Evolutionary conservation across 2,797 vertebrate genomes (phyloP).

Genomic region (Coendou prehensilis): DNA sequence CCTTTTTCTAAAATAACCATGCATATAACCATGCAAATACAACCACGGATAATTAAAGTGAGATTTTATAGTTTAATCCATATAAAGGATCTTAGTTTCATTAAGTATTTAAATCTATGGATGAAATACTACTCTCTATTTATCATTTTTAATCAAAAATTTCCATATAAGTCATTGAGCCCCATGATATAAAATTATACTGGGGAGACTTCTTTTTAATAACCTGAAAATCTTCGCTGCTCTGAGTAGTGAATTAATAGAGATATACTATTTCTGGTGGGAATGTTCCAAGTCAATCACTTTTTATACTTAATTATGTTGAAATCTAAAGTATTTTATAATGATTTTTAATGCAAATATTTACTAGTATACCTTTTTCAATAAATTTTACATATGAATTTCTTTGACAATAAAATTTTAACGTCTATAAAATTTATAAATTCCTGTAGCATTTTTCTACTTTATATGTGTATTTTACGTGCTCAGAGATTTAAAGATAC

Average conservation of each 20-base stretch:
- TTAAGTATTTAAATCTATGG: not conserved
- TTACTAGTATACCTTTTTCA: not conserved
- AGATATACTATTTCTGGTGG: not conserved
- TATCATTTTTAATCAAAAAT: not conserved
- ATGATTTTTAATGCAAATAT: not conserved
- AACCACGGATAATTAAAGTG: not conserved
- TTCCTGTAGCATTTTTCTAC: not conserved
- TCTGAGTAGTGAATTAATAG: not conserved
- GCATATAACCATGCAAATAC: not conserved
- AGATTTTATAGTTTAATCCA: slow-evolving; percentile 22
- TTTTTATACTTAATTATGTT: slow-evolving; percentile 51
- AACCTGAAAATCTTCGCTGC: not conserved
- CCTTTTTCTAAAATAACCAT: not conserved
- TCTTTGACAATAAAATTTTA: not conserved
- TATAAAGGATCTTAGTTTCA: not conserved
- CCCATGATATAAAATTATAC: slow-evolving; percentile 15
- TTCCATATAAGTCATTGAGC: not conserved
- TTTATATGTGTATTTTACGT: not conserved
- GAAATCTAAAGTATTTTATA: slow-evolving; percentile 19
- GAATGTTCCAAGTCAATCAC: not conserved
- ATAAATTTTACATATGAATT: slow-evolving; percentile 21
- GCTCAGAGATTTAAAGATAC: not conserved
- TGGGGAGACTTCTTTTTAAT: not conserved
- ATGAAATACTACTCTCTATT: not conserved
- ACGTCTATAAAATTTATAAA: slow-evolving; percentile 38